A percentile compares a stretch with the other conserved stretches of the same genome.
Conservation (phyloP, 2,113 vertebrate genomes). For the Callopanchax toddi region DNA sequence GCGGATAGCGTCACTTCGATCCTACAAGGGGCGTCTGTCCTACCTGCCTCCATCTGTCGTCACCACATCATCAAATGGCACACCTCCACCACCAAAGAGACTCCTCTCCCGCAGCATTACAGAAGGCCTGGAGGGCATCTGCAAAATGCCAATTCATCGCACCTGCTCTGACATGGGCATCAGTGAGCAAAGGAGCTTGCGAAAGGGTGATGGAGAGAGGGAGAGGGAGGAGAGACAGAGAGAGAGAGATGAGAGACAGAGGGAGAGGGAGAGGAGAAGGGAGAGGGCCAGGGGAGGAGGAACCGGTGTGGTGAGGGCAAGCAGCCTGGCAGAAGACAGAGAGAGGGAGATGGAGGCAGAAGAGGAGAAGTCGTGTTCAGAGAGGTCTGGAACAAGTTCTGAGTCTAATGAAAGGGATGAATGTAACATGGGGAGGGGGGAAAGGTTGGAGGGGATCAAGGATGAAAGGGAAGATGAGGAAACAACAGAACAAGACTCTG, state of each 20-base stretch:
- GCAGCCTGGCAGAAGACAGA: slow-evolving; percentile 81
- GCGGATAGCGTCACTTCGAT: slow-evolving; percentile 86
- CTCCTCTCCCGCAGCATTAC: slow-evolving; percentile 84
- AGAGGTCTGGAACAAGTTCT: slow-evolving; percentile 58
- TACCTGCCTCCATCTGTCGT: slow-evolving; percentile 85
- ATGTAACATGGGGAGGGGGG: slow-evolving; percentile 40
- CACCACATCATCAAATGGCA: slow-evolving; percentile 56
- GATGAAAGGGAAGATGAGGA: slow-evolving; percentile 62
- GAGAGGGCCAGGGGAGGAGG: slow-evolving; percentile 73
- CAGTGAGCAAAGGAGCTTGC: slow-evolving; percentile 83
- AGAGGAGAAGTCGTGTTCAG: slow-evolving; percentile 52
- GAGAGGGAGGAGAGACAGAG: slow-evolving; percentile 75
- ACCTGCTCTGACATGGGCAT: slow-evolving; percentile 89
- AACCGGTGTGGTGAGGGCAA: slow-evolving; percentile 77
- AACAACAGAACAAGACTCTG: slow-evolving; percentile 46
- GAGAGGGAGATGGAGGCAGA: slow-evolving; percentile 72
- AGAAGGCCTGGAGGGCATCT: slow-evolving; percentile 77
- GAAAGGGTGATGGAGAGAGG: slow-evolving; percentile 71
- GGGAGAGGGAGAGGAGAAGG: slow-evolving; percentile 72
- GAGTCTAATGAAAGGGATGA: slow-evolving; percentile 68
- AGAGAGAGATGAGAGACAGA: slow-evolving; percentile 73
- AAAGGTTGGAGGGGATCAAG: slow-evolving; percentile 49
- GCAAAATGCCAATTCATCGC: slow-evolving; percentile 84
- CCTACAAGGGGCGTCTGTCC: slow-evolving; percentile 89
- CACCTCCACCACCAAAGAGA: slow-evolving; percentile 70